Conservation (phyloP, 2,113 vertebrate genomes). For the Hippopotamus amphibius region DNA sequence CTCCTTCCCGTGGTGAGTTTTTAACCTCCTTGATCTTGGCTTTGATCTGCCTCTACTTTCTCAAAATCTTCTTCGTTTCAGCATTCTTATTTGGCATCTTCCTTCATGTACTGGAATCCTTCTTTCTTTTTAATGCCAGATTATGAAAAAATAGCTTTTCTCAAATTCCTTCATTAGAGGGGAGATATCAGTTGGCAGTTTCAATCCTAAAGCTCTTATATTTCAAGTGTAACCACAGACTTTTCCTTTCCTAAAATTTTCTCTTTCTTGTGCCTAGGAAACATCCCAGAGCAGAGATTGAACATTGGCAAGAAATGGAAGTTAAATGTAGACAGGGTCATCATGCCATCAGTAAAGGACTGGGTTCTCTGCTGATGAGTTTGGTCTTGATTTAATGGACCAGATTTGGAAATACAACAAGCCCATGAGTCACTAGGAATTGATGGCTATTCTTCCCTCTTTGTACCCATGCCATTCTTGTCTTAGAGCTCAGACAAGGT, state of each 20-base stretch:
- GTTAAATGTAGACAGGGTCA: not conserved
- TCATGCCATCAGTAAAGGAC: not conserved
- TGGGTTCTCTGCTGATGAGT: not conserved
- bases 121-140: not conserved
- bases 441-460: not conserved
- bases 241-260: not conserved
- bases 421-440: not conserved
- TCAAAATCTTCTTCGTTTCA: not conserved
- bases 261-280: not conserved
- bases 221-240: not conserved
- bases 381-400: slow-evolving; percentile 14
- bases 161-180: slow-evolving; percentile 35
- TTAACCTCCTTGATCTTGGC: not conserved
- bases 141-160: not conserved
- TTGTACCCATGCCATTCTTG: not conserved
- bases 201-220: not conserved
- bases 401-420: not conserved
- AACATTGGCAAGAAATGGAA: not conserved
- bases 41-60: not conserved
- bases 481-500: not conserved
- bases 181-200: not conserved
- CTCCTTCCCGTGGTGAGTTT: not conserved
- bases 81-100: not conserved
- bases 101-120: not conserved
- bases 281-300: not conserved